Evolutionary conservation across 2,888 invertebrate species (phyloP).

Genomic region (Lottia scabra): DNA sequence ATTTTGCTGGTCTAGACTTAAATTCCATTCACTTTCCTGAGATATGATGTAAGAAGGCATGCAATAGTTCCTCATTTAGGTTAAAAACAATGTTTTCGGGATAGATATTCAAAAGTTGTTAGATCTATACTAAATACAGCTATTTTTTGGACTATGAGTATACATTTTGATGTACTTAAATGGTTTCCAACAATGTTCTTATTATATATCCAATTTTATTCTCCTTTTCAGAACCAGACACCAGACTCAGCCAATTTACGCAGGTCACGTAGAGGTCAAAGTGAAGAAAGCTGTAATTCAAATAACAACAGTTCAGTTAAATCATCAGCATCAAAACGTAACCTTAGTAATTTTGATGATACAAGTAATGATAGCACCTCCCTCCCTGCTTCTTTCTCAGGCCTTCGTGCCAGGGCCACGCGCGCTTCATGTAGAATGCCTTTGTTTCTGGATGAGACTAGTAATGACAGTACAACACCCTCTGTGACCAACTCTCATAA

Average conservation of each 20-base stretch:
- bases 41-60: no score
- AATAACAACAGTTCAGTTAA: neutral
- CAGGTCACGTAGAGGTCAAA: neutral
- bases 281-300: neutral
- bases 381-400: neutral
- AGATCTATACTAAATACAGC: no score
- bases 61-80: no score
- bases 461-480: neutral
- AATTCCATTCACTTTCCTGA: no score
- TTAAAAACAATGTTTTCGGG: no score
- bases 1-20: no score
- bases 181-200: no score
- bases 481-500: neutral
- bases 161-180: no score
- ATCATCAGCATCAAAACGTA: neutral
- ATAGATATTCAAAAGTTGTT: no score
- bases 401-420: neutral
- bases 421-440: neutral
- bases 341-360: neutral
- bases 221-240: neutral
- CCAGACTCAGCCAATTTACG: neutral
- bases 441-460: neutral
- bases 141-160: no score
- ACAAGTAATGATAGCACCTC: conserved; percentile 1
- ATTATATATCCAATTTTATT: neutral